Evolutionary conservation across 2,888 invertebrate genomes (phyloP), one percentile per base, ranked within the genome.

Genomic region (Synanthedon andrenaeformis): DNA sequence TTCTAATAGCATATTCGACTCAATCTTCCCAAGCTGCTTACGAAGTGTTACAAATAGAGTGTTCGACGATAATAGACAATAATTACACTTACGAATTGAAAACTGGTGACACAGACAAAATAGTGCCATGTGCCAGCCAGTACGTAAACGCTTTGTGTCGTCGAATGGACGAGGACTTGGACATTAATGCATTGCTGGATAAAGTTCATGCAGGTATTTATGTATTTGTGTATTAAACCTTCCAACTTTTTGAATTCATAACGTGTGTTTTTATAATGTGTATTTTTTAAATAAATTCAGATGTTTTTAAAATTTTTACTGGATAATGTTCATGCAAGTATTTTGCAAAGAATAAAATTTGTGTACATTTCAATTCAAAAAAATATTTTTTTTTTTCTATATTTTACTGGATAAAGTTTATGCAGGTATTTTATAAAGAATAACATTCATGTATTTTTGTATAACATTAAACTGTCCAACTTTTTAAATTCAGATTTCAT

Each of bases 381-480:
- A n/a, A n/a, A n/a, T n/a, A n/a, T n/a, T n/a, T n/a, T n/a, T n/a
- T n/a, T n/a, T n/a, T n/a, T n/a, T n/a, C n/a, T n/a, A n/a, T n/a
- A n/a, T n/a, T n/a, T n/a, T n/a, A 55, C 60, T 90, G 56, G 82
- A 87, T 63, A 81, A 75, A 61, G 86, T 89, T 17, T 85, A 88
- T 72, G 76, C 70, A 74, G 89, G 89, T 88, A 23, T 3, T 23
- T 66, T 23, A 23, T 3, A 23, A 4, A 23, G 23, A 4, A 23
- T 23, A 23, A 23, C 5, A 23, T 23, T 23, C 5, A 13, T n/a
- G n/a, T 14, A 14, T 52, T 13, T 35, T 28, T 41, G 17, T 8
- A 4, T 8, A 35, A n/a, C 3, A 17, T 17, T 11, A 53, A 48
- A 8, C 23, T 49, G 11, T 53, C 42, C 42, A 42, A n/a, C 13